Evolutionary conservation across 30 jellyfish, hydroid and myxozoan species (phyloP), one percentile per base, ranked within the genome.

Genomic region (Aurelia sp.): DNA sequence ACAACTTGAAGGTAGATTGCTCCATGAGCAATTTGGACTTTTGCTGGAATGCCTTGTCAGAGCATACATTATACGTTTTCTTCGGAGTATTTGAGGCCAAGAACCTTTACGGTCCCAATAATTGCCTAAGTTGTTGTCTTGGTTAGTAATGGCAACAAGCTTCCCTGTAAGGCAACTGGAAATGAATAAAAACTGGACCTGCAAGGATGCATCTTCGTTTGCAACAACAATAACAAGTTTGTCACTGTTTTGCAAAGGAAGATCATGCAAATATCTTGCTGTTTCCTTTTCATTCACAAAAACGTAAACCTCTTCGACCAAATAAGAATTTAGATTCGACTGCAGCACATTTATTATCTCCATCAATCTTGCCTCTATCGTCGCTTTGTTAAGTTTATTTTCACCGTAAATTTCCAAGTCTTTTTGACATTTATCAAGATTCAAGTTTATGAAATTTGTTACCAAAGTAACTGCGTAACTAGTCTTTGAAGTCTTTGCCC

Each of bases 11-110:
- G 74, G 20, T 20, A 19, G 4, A 15, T 48, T 5, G 27, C 75
- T 17, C 19, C 60, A 81, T 17, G 76, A 24, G 20, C 91, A 74
- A 21, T 21, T 21, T 52, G 85, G 13, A 6, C 31, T 65, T 47
- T 22, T 18, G 62, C 88, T 81, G 3, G 88, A 51, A 41, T 74
- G 84, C 77, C 96, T 48, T 30, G 96, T 74, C 62, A 86, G 41
- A 16, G 96, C 91, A 68, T 86, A 86, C 91, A 86, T 0, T 10
- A 86, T 8, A 16, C 50, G 63, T 30, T 76, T 63, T 0, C 66
- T 35, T 27, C 27, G 18, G 68, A 86, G 52, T 5, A 74, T 40
- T 51, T 72, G 7, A 51, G 62, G 18, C 47, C 30, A 10, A 2
- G 76, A 19, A 44, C 55, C 55, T 17, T 60, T 51, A 11, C 5